Evolutionary conservation across 2,797 vertebrate species (phyloP).

Genomic region (Enteromius trimaculatus): DNA sequence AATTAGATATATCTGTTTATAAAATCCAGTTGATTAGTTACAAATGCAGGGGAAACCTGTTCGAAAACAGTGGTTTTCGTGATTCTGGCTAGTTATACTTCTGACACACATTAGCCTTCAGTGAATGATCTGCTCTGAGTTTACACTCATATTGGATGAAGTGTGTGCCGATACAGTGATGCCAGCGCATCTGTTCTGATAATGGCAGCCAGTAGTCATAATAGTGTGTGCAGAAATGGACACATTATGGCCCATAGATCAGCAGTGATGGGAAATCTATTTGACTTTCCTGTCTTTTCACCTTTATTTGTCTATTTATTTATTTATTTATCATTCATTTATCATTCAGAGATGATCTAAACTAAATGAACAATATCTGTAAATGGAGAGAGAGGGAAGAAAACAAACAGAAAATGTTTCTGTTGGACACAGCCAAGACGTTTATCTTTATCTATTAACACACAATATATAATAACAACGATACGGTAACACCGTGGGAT

Average conservation of each 20-base stretch:
- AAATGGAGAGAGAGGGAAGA: too few species aligned
- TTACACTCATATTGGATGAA: slow-evolving; percentile 80
- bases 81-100: neutral
- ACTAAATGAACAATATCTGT: too few species aligned
- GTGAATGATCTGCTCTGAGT: slow-evolving; percentile 48
- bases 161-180: slow-evolving; percentile 77
- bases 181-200: slow-evolving; percentile 78
- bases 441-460: too few species aligned
- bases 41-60: neutral
- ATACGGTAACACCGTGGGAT: neutral
- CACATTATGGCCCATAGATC: slow-evolving; percentile 74
- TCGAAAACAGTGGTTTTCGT: neutral
- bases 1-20: too few species aligned
- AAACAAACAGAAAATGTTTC: too few species aligned
- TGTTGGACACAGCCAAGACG: too few species aligned
- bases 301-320: slow-evolving; percentile 66
- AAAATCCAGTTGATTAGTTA: too few species aligned
- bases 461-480: too few species aligned
- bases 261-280: slow-evolving; percentile 80
- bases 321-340: too few species aligned
- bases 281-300: slow-evolving; percentile 68
- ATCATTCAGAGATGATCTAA: too few species aligned
- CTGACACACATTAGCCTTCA: slow-evolving; percentile 41
- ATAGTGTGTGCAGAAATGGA: slow-evolving; percentile 81
- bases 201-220: slow-evolving; percentile 81